Evolutionary conservation across 2,888 invertebrate species (phyloP).

Genomic region (Archips xylosteana): DNA sequence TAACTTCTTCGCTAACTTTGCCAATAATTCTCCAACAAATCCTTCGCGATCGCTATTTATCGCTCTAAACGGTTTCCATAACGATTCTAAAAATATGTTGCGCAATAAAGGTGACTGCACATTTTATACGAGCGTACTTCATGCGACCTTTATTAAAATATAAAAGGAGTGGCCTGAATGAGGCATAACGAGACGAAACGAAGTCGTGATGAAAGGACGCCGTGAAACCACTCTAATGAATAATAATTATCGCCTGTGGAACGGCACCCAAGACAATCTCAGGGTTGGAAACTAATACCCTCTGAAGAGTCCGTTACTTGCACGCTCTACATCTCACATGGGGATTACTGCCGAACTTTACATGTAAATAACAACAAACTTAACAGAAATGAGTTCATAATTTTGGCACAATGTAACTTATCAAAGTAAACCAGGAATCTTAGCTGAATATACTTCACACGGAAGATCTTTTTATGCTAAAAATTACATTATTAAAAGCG

Average conservation of each 20-base stretch:
- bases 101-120: constrained; percentile 22
- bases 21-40: constrained; percentile 38
- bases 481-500: background rate
- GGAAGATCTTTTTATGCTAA: background rate
- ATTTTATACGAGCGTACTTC: constrained; percentile 46
- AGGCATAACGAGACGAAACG: constrained; percentile 68
- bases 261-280: constrained; percentile 62
- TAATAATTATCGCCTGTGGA: constrained; percentile 68
- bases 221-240: constrained; percentile 69
- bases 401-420: background rate
- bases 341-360: constrained; percentile 7
- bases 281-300: constrained; percentile 35
- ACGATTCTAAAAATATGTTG: constrained; percentile 28
- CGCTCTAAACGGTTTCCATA: constrained; percentile 25
- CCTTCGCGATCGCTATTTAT: constrained; percentile 39
- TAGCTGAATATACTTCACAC: background rate
- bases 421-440: background rate
- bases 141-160: constrained; percentile 69
- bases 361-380: constrained; percentile 1
- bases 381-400: background rate
- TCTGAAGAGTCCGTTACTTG: constrained; percentile 10
- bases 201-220: constrained; percentile 70
- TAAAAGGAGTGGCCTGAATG: constrained; percentile 69
- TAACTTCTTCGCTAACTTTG: constrained; percentile 34
- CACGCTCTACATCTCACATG: constrained; percentile 4